These are phyloP conservation scores for Drosophila elegans DNA, from an alignment of 1,140 invertebrate genomes.

Conservation along the genomic window DNA sequence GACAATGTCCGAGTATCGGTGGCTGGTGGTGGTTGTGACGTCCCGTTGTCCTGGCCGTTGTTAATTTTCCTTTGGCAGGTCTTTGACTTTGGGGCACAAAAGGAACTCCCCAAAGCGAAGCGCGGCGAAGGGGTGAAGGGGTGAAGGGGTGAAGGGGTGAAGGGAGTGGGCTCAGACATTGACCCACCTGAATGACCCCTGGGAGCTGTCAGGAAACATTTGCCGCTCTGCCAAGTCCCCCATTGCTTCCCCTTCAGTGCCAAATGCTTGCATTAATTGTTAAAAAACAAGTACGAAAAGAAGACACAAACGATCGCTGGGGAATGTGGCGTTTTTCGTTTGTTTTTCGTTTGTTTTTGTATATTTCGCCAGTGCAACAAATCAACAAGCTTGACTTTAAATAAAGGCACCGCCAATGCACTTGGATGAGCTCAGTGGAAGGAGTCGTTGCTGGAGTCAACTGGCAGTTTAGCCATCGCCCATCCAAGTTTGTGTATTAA, in stretches of 20 bases:
- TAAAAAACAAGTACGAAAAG: slow-evolving; percentile 1
- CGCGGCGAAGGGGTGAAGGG: background rate
- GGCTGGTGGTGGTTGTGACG: slow-evolving; percentile 11
- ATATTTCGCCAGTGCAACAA: slow-evolving; percentile 38
- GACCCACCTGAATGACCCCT: slow-evolving; percentile 35
- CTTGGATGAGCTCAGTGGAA: slow-evolving; percentile 51
- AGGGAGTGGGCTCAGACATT: background rate
- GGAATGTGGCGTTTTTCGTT: slow-evolving; percentile 28
- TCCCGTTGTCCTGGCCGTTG: slow-evolving; percentile 10
- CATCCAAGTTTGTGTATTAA: slow-evolving; percentile 77
- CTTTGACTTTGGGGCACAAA: slow-evolving; percentile 16
- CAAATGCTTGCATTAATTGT: slow-evolving; percentile 61
- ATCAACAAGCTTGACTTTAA: slow-evolving; percentile 73
- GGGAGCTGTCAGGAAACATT: slow-evolving; percentile 45
- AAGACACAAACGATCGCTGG: slow-evolving; percentile 30
- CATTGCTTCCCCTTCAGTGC: slow-evolving; percentile 17
- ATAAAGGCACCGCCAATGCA: slow-evolving; percentile 73
- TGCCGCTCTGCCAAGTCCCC: background rate
- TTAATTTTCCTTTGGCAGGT: slow-evolving; percentile 30
- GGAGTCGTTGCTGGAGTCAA: slow-evolving; percentile 6
- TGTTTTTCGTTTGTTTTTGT: background rate
- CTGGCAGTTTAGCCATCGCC: slow-evolving; percentile 37
- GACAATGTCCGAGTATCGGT: slow-evolving; percentile 21
- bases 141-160: background rate
- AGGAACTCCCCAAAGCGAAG: slow-evolving; percentile 8